A percentile compares a stretch with the other conserved stretches of the same genome.
Evolutionary conservation across 1,140 invertebrate species (phyloP).

Genomic region (Euwallacea similis): DNA sequence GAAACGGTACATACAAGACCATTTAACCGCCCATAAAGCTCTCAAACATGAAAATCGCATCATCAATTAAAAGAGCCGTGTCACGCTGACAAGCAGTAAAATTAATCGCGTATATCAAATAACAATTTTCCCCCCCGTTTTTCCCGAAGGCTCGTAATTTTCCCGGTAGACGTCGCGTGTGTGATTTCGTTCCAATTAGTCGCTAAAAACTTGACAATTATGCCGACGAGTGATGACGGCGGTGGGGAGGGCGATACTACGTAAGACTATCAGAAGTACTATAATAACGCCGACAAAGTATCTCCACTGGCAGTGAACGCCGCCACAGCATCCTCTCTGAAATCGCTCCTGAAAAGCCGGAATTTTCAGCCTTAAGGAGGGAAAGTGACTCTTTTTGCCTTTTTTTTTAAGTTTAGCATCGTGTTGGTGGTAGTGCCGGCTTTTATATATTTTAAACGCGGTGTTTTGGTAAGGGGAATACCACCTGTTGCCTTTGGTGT

Average conservation of each 20-base stretch:
- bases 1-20: not conserved
- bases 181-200: slow-evolving; percentile 22
- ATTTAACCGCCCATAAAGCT: too few species aligned
- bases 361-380: too few species aligned
- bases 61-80: slow-evolving; percentile 2
- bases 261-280: slow-evolving; percentile 36
- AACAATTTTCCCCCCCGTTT: slow-evolving; percentile 13
- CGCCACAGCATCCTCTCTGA: slow-evolving; percentile 31
- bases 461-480: too few species aligned
- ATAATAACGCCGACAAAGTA: slow-evolving; percentile 37
- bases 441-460: too few species aligned
- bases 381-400: too few species aligned
- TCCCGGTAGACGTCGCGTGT: slow-evolving; percentile 6
- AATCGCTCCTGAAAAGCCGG: slow-evolving; percentile 2
- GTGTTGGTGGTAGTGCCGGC: too few species aligned
- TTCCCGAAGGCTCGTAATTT: slow-evolving; percentile 22
- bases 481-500: too few species aligned
- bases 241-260: slow-evolving; percentile 22
- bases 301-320: slow-evolving; percentile 31
- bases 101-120: slow-evolving; percentile 3
- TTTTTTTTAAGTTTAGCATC: too few species aligned
- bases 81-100: slow-evolving; percentile 12
- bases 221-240: slow-evolving; percentile 16
- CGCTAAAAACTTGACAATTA: slow-evolving; percentile 18
- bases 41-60: slow-evolving; percentile 5